Percentiles rank a stretch among this genome's conserved stretches.
Conservation (phyloP, 2,797 vertebrate species). For the Prunella strophiata region DNA sequence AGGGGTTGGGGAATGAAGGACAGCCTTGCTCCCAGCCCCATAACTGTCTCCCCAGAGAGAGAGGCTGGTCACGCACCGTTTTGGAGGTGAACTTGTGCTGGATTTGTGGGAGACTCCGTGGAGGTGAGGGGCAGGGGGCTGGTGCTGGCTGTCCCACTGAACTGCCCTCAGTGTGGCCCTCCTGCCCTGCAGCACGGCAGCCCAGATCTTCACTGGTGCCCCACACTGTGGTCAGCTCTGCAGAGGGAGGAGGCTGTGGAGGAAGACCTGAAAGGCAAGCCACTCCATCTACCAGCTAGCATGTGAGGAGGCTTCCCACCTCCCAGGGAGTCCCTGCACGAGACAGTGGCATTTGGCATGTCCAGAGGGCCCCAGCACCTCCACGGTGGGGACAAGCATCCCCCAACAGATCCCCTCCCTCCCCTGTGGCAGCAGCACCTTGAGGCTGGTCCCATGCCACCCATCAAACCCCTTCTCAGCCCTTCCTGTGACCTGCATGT, state of each 20-base stretch:
- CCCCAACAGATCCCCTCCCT: not conserved
- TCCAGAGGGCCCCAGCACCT: not conserved
- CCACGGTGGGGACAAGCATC: rapidly evolving
- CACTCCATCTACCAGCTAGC: not conserved
- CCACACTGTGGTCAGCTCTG: not conserved
- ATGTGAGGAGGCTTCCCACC: not conserved
- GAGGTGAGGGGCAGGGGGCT: not conserved
- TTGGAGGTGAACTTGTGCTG: slow-evolving; percentile 67
- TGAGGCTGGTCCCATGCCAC: not conserved
- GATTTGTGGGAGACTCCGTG: not conserved
- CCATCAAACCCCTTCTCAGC: not conserved
- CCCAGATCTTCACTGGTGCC: not conserved
- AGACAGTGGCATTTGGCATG: not conserved
- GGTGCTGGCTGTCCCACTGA: not conserved
- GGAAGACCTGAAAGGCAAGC: not conserved
- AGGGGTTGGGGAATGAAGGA: not conserved
- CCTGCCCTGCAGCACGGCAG: rapidly evolving
- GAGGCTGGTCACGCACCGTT: not conserved
- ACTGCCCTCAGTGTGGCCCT: not conserved
- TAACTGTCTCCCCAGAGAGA: not conserved
- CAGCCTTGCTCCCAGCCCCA: not conserved
- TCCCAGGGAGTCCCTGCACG: not conserved
- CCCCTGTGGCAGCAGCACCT: not conserved
- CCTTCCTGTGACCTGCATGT: not conserved
- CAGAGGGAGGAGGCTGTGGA: not conserved